Percentiles rank a stretch among this genome's conserved stretches.
Conservation (phyloP, 1,140 invertebrate genomes). For the Oryctes rhinoceros region DNA sequence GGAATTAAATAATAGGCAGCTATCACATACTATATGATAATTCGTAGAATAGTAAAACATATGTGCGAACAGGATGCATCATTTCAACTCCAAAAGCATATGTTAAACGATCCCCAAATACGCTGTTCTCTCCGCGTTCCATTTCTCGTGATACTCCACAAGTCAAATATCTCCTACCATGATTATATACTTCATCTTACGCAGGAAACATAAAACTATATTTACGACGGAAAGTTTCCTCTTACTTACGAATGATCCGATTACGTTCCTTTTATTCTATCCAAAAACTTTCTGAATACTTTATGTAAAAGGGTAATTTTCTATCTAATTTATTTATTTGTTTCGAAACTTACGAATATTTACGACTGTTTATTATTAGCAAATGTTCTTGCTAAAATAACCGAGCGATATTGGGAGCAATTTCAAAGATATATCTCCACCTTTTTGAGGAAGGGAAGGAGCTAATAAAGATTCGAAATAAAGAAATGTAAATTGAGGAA, state of each 20-base stretch:
- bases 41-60: no score
- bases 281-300: conserved; percentile 1
- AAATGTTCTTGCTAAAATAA: neutral
- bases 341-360: conserved; percentile 9
- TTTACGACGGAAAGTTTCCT: conserved; percentile 6
- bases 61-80: no score
- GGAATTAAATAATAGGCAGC: no score
- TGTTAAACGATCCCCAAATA: no score
- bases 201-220: conserved; percentile 36
- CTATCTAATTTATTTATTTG: conserved; percentile 33
- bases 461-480: neutral
- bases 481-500: no score
- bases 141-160: neutral
- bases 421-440: no score
- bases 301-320: conserved; percentile 3
- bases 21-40: no score
- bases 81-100: no score
- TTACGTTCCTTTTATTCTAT: conserved; percentile 1
- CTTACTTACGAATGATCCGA: conserved; percentile 2
- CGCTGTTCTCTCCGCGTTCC: neutral
- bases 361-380: conserved; percentile 1
- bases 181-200: neutral
- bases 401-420: no score
- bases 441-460: no score
- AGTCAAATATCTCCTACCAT: conserved; percentile 13